These are phyloP conservation scores for Scomber japonicus DNA, from an alignment of 2,113 vertebrate species.

Conservation along the genomic window DNA sequence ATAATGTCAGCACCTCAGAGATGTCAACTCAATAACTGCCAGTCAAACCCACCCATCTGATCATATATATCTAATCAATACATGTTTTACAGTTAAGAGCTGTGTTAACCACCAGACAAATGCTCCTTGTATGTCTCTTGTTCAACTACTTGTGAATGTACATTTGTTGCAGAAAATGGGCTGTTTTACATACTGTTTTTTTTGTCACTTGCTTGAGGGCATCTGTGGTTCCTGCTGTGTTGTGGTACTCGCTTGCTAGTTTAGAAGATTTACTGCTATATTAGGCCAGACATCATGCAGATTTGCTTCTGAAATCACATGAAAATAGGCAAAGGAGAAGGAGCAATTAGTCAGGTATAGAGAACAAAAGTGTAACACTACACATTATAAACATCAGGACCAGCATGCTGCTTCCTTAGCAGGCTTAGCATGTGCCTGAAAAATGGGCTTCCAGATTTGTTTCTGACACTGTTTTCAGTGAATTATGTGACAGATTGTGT, in stretches of 20 bases:
- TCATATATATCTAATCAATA: constrained; percentile 52
- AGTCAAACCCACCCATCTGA: constrained; percentile 49
- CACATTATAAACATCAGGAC: constrained; percentile 17
- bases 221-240: not conserved
- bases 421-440: constrained; percentile 52
- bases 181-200: constrained; percentile 9
- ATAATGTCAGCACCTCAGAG: constrained; percentile 46
- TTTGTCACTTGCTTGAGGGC: not conserved
- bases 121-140: constrained; percentile 17
- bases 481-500: constrained; percentile 62
- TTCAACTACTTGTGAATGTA: not conserved
- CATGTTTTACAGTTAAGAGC: constrained; percentile 56
- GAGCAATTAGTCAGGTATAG: constrained; percentile 24
- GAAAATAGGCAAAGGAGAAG: constrained; percentile 10
- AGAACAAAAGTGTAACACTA: constrained; percentile 6
- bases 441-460: constrained; percentile 60
- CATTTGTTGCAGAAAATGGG: not conserved
- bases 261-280: constrained; percentile 22
- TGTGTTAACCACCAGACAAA: constrained; percentile 42
- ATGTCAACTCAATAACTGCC: constrained; percentile 57
- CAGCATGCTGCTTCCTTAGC: constrained; percentile 27
- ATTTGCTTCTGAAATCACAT: constrained; percentile 33
- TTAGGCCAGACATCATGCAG: constrained; percentile 5
- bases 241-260: not conserved
- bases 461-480: constrained; percentile 52